Evolutionary conservation across 2,113 vertebrate genomes (phyloP).

Genomic region (Saguinus midas): DNA sequence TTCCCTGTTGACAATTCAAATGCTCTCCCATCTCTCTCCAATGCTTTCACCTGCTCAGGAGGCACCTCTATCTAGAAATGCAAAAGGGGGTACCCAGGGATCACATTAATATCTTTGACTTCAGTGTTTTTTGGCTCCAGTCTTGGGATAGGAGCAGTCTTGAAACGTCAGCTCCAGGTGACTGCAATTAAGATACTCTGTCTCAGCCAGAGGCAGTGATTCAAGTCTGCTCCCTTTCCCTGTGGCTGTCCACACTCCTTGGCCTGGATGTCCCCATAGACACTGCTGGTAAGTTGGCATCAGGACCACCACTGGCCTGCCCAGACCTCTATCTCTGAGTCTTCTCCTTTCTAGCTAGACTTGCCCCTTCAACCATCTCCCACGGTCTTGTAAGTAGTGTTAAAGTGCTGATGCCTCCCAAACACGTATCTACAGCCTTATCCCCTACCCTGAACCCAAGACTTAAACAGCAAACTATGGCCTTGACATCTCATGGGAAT

Average conservation of each 20-base stretch:
- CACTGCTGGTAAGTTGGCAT: background rate
- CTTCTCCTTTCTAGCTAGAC: background rate
- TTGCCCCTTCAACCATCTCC: background rate
- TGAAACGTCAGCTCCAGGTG: accelerated
- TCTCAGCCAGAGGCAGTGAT: background rate
- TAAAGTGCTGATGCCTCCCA: background rate
- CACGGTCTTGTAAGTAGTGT: accelerated
- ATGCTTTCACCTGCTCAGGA: background rate
- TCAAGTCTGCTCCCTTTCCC: background rate
- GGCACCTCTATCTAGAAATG: background rate
- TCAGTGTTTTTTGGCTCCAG: background rate
- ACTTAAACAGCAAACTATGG: accelerated
- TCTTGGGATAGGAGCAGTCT: background rate
- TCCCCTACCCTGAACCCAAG: background rate
- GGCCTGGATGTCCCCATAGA: accelerated
- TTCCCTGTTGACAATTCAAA: background rate
- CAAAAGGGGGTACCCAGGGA: background rate
- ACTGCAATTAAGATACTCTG: background rate
- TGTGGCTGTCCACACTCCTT: background rate
- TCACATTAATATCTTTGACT: background rate
- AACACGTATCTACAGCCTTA: background rate
- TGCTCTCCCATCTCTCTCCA: background rate
- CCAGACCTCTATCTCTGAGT: background rate
- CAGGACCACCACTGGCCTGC: accelerated
- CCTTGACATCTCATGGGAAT: background rate